These are phyloP conservation scores for Falco punctatus DNA, from an alignment of 2,113 vertebrate species.

Conservation along the genomic window DNA sequence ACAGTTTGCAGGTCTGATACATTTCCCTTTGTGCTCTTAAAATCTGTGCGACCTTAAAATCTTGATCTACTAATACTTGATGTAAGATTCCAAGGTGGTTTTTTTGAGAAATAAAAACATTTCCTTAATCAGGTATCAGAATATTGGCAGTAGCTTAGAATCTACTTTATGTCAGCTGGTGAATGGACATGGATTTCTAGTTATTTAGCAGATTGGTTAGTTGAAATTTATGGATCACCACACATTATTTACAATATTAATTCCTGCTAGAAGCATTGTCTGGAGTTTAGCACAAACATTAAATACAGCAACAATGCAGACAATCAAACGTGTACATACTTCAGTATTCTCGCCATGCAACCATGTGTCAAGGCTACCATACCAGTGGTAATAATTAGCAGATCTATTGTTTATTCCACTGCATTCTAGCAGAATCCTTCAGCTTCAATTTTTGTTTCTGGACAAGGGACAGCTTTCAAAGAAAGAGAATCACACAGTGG, in stretches of 20 bases:
- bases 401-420: neutral
- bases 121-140: neutral
- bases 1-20: neutral
- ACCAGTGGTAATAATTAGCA: neutral
- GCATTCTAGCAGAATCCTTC: neutral
- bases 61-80: neutral
- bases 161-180: neutral
- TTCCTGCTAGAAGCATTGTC: neutral
- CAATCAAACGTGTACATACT: neutral
- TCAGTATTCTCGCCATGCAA: neutral
- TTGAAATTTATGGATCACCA: neutral
- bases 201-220: neutral
- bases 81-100: neutral
- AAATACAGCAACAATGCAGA: neutral
- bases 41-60: neutral
- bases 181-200: neutral
- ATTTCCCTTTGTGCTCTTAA: neutral
- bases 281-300: neutral
- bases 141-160: neutral
- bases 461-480: neutral
- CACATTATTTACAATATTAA: neutral
- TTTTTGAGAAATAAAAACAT: neutral
- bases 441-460: neutral
- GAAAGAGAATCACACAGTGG: neutral
- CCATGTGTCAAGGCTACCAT: neutral